These are phyloP conservation scores for Autographa gamma DNA, from an alignment of 2,888 invertebrate genomes.

Conservation along the genomic window DNA sequence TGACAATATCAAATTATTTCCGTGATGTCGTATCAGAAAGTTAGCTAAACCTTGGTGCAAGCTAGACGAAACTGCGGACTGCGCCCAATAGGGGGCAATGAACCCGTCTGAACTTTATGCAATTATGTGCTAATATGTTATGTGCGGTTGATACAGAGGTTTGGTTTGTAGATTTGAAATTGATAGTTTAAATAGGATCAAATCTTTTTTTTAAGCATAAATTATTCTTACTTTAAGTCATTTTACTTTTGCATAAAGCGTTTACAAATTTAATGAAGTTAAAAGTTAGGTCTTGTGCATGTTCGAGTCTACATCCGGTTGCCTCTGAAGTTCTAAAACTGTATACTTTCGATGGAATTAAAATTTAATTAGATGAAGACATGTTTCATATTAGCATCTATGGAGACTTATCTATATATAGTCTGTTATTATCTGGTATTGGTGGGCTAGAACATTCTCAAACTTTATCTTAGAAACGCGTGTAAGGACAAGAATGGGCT, in stretches of 20 bases:
- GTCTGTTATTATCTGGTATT: not conserved
- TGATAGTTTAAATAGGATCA: too few species aligned
- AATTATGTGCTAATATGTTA: constrained; percentile 24
- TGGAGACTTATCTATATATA: too few species aligned
- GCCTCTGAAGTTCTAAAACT: too few species aligned
- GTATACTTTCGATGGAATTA: too few species aligned
- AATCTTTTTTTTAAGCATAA: too few species aligned
- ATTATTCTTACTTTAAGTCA: too few species aligned
- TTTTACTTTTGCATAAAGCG: too few species aligned
- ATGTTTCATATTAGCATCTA: too few species aligned
- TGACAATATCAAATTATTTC: constrained; percentile 41
- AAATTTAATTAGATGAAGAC: too few species aligned
- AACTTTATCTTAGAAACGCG: not conserved
- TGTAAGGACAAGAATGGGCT: not conserved
- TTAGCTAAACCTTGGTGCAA: constrained; percentile 37
- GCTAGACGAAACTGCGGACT: constrained; percentile 41
- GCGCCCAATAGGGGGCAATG: constrained; percentile 37
- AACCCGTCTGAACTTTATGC: constrained; percentile 36
- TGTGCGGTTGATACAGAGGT: constrained; percentile 8
- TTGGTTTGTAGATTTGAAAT: not conserved
- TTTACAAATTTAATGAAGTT: too few species aligned
- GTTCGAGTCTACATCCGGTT: too few species aligned
- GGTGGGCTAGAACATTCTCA: not conserved
- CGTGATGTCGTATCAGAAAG: constrained; percentile 46
- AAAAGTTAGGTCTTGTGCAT: too few species aligned